Base-by-base conservation (phyloP, 2,888 invertebrate species). In the Limnephilus marmoratus region DNA sequence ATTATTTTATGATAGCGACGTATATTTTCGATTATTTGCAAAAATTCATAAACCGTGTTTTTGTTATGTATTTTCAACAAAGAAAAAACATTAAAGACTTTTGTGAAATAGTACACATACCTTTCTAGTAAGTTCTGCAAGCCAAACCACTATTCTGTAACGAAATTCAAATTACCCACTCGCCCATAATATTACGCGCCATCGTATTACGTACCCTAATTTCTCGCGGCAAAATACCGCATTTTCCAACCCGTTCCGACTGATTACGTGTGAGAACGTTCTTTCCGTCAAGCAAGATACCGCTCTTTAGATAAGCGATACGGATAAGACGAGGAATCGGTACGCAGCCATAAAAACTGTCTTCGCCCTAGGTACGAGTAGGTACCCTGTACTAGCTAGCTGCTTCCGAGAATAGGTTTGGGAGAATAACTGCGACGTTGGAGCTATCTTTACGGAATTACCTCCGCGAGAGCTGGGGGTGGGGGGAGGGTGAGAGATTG, bases 311-410 rank as follows among this genome's bases (percentile, higher is more conserved):
- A 86, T 86, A 86, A 86, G 86, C 45, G 86, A 37, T 41, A 29
- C 41, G 86, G 86, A 86, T 86, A 86, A 86, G 86, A 29, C 86
- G 15, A 45, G n/a, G 86, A 86, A 86, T 86, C 83, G 45, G 86
- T 86, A 86, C 86, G 86, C 86, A 86, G 45, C 86, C 86, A 45
- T 86, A 86, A 86, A 86, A 86, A 86, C 86, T 86, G 86, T 86
- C 86, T 86, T 86, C 86, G 45, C 86, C 86, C 45, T 45, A 86
- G n/a, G 45, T 49, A 49, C 49, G 4, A n/a, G 68, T n/a, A n/a
- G 24, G 24, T 68, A 68, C 49, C 49, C 49, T 13, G 49, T 49
- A 49, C 24, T n/a, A 68, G 68, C 68, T 68, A 24, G 9, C 68
- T n/a, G 68, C 24, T 68, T 24, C 68, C 68, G 9, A 68, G 68